These are phyloP conservation scores for Gymnobelideus leadbeateri DNA, from an alignment of 2,113 vertebrate species.

Conservation along the genomic window DNA sequence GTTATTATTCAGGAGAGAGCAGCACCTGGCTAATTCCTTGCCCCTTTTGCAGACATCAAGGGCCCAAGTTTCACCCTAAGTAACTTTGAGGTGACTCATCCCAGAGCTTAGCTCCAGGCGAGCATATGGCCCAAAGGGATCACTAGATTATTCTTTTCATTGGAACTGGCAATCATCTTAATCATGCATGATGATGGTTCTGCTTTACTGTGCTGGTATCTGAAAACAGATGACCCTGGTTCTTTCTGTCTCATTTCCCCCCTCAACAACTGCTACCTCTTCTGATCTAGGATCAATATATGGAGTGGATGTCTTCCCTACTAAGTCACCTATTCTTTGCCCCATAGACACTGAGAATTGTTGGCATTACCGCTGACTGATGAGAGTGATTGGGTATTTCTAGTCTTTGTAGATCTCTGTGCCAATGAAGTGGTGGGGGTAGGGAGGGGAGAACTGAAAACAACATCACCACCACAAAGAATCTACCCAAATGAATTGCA, in stretches of 20 bases:
- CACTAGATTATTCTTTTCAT: not conserved
- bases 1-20: not conserved
- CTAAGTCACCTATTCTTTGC: not conserved
- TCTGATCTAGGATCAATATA: not conserved
- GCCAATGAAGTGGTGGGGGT: not conserved
- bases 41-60: not conserved
- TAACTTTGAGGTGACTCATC: not conserved
- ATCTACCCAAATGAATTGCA: not conserved
- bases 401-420: not conserved
- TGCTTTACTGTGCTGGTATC: constrained; percentile 16
- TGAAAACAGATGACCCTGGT: not conserved
- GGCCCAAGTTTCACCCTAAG: not conserved
- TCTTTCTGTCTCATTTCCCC: not conserved
- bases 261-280: not conserved
- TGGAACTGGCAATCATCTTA: constrained; percentile 19
- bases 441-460: not conserved
- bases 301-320: not conserved
- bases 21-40: not conserved
- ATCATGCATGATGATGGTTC: not conserved
- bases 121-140: not conserved
- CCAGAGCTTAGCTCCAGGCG: not conserved
- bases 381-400: not conserved
- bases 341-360: not conserved
- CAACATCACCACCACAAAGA: not conserved
- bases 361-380: not conserved